Conservation (phyloP, 2,113 vertebrate species). For the Aythya baeri region DNA sequence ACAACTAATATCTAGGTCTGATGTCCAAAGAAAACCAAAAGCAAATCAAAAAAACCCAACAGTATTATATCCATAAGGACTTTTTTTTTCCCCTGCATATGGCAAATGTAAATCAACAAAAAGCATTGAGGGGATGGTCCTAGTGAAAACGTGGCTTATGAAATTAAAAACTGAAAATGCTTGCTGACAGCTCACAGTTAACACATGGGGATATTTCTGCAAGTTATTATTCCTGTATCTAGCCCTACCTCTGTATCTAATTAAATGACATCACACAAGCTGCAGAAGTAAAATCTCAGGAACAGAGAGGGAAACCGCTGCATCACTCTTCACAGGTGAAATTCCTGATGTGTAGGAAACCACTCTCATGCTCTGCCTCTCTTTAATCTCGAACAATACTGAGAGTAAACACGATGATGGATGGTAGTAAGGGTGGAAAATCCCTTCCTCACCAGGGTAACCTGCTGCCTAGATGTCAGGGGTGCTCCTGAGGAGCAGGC, state of each 20-base stretch:
- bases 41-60: no score
- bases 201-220: background rate
- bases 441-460: background rate
- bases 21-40: background rate
- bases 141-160: background rate
- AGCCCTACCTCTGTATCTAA: background rate
- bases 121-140: background rate
- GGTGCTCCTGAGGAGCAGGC: background rate
- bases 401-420: background rate
- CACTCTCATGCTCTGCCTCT: background rate
- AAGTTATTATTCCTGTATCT: background rate
- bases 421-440: background rate
- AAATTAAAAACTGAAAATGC: background rate
- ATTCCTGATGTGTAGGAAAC: background rate
- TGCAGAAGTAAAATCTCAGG: background rate
- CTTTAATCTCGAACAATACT: background rate
- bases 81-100: background rate
- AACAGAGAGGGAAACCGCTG: background rate
- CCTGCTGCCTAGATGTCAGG: background rate
- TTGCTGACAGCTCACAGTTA: background rate
- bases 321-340: background rate
- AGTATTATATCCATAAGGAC: background rate
- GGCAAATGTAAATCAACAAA: background rate
- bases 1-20: background rate
- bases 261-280: background rate